A percentile compares a stretch with the other conserved stretches of the same genome.
Conservation (phyloP, 2,113 vertebrate genomes). For the Platichthys flesus region DNA sequence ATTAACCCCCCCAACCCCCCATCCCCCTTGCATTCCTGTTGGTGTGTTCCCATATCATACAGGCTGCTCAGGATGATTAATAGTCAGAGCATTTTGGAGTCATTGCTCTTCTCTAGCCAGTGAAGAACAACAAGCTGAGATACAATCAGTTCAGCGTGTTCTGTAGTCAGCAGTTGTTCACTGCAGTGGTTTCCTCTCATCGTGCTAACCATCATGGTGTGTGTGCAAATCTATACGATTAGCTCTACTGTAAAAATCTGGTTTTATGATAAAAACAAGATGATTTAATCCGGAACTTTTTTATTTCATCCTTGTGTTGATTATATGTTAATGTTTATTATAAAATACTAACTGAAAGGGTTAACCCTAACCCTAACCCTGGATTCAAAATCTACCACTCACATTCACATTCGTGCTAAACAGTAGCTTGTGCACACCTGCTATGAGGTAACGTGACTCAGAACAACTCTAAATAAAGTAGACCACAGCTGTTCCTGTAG, state of each 20-base stretch:
- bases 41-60: conserved; percentile 63
- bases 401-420: background rate
- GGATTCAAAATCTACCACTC: background rate
- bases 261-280: background rate
- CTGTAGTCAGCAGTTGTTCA: conserved; percentile 65
- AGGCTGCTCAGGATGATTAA: conserved; percentile 69
- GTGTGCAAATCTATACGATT: conserved; percentile 8
- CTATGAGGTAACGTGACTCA: no score
- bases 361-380: background rate
- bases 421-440: no score
- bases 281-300: background rate
- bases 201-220: conserved; percentile 1
- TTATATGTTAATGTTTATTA: background rate
- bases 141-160: conserved; percentile 60
- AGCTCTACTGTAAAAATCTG: background rate
- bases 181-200: conserved; percentile 29
- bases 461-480: no score
- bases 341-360: background rate
- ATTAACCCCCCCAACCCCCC: conserved; percentile 41
- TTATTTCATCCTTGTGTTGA: background rate
- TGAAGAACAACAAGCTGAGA: conserved; percentile 60
- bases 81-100: conserved; percentile 68
- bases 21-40: conserved; percentile 39
- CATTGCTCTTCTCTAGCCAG: conserved; percentile 63
- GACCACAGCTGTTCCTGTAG: no score